Evolutionary conservation across 2,888 invertebrate species (phyloP).

Genomic region (Cephus sareptanus): DNA sequence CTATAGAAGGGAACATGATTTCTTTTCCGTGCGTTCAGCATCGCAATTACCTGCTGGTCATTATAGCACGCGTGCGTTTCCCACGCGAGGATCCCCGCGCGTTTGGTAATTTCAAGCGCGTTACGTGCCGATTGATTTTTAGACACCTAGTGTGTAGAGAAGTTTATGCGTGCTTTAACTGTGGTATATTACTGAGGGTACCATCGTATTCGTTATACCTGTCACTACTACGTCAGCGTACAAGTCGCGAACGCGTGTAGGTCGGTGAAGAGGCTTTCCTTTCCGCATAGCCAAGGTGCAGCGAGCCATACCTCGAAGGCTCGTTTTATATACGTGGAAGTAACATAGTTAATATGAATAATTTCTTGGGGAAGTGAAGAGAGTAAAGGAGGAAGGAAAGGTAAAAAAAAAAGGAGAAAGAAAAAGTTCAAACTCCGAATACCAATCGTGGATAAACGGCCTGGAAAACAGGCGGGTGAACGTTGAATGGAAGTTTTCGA

Average conservation of each 20-base stretch:
- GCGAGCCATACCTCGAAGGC: conserved; percentile 53
- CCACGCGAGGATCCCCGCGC: neutral
- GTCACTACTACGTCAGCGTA: conserved; percentile 12
- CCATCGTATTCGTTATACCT: conserved; percentile 19
- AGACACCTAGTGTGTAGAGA: conserved; percentile 21
- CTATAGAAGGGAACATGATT: neutral
- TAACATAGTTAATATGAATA: conserved; percentile 56
- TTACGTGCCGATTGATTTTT: conserved; percentile 47
- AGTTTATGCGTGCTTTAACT: conserved; percentile 41
- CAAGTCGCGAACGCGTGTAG: conserved; percentile 25
- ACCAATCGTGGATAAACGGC: neutral
- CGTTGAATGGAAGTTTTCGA: neutral
- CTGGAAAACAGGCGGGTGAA: neutral
- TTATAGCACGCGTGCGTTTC: neutral
- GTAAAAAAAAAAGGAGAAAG: neutral
- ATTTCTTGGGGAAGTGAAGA: conserved; percentile 34
- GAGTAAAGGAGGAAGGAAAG: conserved; percentile 13
- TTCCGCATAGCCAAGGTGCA: conserved; percentile 65
- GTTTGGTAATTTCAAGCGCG: conserved; percentile 14
- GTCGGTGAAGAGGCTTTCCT: conserved; percentile 59
- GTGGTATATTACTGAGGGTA: conserved; percentile 18
- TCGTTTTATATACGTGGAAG: conserved; percentile 46
- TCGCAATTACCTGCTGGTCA: neutral
- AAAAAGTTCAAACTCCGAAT: neutral
- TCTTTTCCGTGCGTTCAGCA: neutral